A percentile compares a stretch with the other conserved stretches of the same genome.
These are phyloP conservation scores for Thamnaconus septentrionalis DNA, from an alignment of 2,113 vertebrate genomes.

Conservation along the genomic window DNA sequence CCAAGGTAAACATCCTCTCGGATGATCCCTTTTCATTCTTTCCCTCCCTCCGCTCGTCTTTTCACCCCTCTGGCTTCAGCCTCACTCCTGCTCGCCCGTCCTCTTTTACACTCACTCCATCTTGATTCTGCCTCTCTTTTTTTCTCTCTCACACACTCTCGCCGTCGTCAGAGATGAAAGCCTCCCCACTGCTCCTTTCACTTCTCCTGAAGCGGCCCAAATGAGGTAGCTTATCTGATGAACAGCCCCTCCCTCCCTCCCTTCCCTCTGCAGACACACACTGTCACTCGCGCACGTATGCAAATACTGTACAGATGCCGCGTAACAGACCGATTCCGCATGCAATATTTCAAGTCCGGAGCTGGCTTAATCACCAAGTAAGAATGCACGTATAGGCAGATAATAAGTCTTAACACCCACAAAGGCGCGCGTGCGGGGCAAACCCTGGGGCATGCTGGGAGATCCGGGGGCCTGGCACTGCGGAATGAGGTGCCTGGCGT, in stretches of 20 bases:
- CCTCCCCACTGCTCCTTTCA: conserved; percentile 76
- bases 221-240: conserved; percentile 75
- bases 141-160: conserved; percentile 21
- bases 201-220: conserved; percentile 72
- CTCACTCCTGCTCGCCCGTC: conserved; percentile 55
- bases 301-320: background rate
- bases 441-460: conserved; percentile 42
- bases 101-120: conserved; percentile 59
- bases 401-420: conserved; percentile 42
- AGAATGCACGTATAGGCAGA: conserved; percentile 49
- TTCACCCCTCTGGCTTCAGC: conserved; percentile 15
- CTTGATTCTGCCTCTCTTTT: conserved; percentile 57
- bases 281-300: conserved; percentile 6
- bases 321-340: conserved; percentile 1
- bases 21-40: conserved; percentile 59
- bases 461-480: conserved; percentile 52
- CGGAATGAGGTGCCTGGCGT: conserved; percentile 48
- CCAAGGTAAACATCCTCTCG: conserved; percentile 71
- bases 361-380: conserved; percentile 23
- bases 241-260: conserved; percentile 30
- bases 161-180: conserved; percentile 73
- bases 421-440: conserved; percentile 48
- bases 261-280: conserved; percentile 32
- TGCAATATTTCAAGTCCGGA: conserved; percentile 4
- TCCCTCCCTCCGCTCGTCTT: conserved; percentile 20